These are phyloP conservation scores for Lucinisca nassula DNA, from an alignment of 2,888 invertebrate genomes.

Conservation along the genomic window DNA sequence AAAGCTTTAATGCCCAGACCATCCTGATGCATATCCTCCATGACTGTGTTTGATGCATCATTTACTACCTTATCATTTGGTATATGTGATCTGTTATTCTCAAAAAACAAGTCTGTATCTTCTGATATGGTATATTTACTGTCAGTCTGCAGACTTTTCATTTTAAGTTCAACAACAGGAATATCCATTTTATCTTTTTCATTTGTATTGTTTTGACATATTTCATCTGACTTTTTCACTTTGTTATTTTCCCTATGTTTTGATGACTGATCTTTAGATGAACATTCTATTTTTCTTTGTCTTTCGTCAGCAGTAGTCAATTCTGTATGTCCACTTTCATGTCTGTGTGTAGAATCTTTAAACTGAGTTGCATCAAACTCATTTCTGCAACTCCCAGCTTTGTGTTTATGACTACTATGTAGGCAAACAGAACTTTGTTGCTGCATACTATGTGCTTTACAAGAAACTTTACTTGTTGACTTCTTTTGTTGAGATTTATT, in stretches of 20 bases:
- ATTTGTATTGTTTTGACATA: not conserved
- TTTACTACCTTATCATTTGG: not conserved
- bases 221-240: not conserved
- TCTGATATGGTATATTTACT: not conserved
- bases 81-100: not conserved
- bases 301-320: too few relatives aligned
- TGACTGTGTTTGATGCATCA: not conserved
- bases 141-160: not conserved
- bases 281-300: too few relatives aligned
- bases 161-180: conserved; percentile 17
- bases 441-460: too few relatives aligned
- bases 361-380: too few relatives aligned
- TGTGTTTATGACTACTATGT: too few relatives aligned
- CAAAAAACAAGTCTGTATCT: conserved; percentile 36
- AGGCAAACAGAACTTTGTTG: too few relatives aligned
- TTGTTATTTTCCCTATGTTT: too few relatives aligned
- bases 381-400: too few relatives aligned
- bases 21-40: not conserved
- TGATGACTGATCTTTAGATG: too few relatives aligned
- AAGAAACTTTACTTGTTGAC: too few relatives aligned
- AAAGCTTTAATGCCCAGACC: not conserved
- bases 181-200: not conserved
- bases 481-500: not conserved
- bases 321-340: too few relatives aligned
- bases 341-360: too few relatives aligned